Percentiles rank a stretch among this genome's conserved stretches.
Conservation (phyloP, 2,113 vertebrate genomes). For the Lophius piscatorius region DNA sequence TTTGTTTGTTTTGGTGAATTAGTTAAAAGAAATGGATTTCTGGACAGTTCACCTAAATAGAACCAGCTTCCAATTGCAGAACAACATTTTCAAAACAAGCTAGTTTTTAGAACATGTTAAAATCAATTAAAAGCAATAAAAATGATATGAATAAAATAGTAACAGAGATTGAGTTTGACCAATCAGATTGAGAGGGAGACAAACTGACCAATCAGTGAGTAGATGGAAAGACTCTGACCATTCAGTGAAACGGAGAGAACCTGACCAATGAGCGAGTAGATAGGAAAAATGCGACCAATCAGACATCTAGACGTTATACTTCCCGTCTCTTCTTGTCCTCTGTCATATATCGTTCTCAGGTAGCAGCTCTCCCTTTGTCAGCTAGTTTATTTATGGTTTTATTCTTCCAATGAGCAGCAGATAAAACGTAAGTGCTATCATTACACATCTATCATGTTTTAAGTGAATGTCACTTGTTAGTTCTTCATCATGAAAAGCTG, state of each 20-base stretch:
- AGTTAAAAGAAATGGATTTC: too few species aligned
- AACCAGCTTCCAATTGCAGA: too few species aligned
- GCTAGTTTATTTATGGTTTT: not conserved
- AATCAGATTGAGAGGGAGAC: not conserved
- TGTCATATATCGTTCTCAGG: not conserved
- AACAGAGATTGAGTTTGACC: not conserved
- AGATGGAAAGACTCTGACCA: too few species aligned
- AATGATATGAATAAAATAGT: too few species aligned
- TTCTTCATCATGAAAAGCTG: not conserved
- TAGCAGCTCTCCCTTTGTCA: not conserved
- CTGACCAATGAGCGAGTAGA: too few species aligned
- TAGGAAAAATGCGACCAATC: constrained; percentile 35
- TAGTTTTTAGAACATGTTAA: too few species aligned
- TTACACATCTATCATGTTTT: accelerated
- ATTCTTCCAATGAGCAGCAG: not conserved
- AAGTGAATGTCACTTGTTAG: not conserved
- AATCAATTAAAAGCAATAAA: too few species aligned
- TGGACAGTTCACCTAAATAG: too few species aligned
- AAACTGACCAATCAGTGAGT: too few species aligned
- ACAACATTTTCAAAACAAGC: too few species aligned
- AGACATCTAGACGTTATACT: constrained; percentile 1
- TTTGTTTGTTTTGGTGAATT: too few species aligned
- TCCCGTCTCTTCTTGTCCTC: not conserved
- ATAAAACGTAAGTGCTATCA: constrained; percentile 27
- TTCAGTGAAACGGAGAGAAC: too few species aligned